A percentile compares a stretch with the other conserved stretches of the same genome.
phyloP scores from a whole-genome alignment of 2,888 invertebrate species.

The Anthrax anthrax region DNA sequence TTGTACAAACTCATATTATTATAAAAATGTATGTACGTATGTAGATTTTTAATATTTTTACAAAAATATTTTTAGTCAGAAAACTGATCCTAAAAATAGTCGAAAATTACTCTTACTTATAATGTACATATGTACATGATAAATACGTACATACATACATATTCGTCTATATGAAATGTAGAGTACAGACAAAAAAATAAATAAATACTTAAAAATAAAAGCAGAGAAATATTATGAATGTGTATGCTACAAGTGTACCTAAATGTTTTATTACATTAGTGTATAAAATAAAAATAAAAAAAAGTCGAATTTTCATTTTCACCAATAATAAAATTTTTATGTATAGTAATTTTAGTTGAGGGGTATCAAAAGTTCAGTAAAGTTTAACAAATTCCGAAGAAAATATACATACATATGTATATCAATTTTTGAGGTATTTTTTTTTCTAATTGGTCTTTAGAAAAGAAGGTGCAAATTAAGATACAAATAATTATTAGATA shows the following conservation, averaged over 20 bases:
- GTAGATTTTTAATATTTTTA: no score
- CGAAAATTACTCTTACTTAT: not conserved
- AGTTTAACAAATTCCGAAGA: not conserved
- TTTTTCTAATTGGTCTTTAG: not conserved
- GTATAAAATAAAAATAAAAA: no score
- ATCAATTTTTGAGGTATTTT: not conserved
- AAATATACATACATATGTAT: no score
- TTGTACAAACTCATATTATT: no score
- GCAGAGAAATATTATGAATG: no score
- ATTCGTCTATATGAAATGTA: not conserved
- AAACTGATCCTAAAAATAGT: constrained; percentile 12
- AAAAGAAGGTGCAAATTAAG: not conserved
- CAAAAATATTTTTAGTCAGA: no score
- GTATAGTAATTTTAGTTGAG: constrained; percentile 6
- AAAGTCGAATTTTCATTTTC: not conserved
- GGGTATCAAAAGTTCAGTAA: constrained; percentile 7
- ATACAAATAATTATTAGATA: constrained; percentile 1
- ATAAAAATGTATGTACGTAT: no score
- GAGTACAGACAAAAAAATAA: no score
- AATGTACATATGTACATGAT: not conserved
- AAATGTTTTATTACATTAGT: no score
- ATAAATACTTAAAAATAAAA: no score
- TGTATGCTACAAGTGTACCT: no score
- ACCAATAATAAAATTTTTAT: not conserved
- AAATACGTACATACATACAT: not conserved